Conservation (phyloP, 2,113 vertebrate species). For the Chauna torquata region DNA sequence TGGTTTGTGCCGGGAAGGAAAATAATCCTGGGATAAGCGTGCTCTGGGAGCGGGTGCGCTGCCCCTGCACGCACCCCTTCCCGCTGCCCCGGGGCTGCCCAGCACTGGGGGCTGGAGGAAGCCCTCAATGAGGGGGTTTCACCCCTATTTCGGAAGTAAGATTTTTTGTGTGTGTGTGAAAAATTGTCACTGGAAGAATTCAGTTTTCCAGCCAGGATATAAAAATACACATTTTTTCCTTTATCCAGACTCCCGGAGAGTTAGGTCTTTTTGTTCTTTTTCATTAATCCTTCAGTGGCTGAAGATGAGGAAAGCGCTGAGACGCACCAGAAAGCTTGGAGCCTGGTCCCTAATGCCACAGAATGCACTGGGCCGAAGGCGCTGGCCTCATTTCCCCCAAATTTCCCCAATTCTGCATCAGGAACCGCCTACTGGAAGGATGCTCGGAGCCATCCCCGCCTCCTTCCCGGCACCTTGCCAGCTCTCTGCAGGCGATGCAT, state of each 20-base stretch:
- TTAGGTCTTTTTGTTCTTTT: background rate
- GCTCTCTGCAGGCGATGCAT: background rate
- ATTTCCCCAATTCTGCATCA: background rate
- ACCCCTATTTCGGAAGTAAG: background rate
- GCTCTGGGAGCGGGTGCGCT: background rate
- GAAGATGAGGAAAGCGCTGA: background rate
- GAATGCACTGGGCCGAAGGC: background rate
- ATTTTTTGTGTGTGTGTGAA: background rate
- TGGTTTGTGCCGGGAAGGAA: background rate
- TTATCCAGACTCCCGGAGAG: background rate
- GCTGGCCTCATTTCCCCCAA: background rate
- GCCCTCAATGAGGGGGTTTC: background rate
- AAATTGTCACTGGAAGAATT: background rate
- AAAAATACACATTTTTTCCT: background rate
- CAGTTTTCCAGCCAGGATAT: background rate
- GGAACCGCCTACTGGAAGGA: background rate
- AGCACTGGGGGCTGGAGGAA: background rate
- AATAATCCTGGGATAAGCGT: background rate
- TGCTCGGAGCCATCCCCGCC: background rate
- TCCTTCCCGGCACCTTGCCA: background rate
- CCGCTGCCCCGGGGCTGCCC: accelerated
- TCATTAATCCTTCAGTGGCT: background rate
- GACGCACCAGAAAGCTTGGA: accelerated
- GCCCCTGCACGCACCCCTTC: background rate
- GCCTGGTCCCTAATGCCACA: background rate